These are phyloP conservation scores for Micoletzkya japonica DNA, from an alignment of 2,888 invertebrate species.

Conservation along the genomic window DNA sequence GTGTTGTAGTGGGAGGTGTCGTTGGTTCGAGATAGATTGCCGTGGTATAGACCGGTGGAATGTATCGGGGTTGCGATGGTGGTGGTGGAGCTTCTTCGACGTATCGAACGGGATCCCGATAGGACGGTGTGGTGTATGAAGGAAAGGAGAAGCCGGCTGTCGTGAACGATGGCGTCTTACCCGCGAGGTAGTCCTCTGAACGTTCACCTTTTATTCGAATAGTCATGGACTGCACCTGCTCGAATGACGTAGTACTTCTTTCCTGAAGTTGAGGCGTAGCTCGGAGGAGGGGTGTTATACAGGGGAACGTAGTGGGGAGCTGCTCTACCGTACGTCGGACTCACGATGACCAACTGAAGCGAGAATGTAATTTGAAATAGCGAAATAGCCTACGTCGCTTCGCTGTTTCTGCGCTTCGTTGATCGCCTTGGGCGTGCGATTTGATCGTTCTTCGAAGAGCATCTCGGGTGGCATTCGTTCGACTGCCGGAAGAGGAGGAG, in stretches of 20 bases:
- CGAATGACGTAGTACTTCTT: neutral
- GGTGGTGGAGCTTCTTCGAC: no score
- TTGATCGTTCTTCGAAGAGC: neutral
- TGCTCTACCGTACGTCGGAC: neutral
- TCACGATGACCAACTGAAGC: slow-evolving; percentile 12
- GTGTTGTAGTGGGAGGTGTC: slow-evolving; percentile 2
- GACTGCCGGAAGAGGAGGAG: neutral
- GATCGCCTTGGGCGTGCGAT: slow-evolving; percentile 11
- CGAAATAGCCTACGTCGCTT: slow-evolving; percentile 10
- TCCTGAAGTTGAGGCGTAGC: neutral
- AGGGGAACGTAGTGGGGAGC: slow-evolving; percentile 16
- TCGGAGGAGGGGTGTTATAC: slow-evolving; percentile 3
- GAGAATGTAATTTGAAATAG: neutral
- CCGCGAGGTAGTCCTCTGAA: neutral
- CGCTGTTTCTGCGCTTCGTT: neutral
- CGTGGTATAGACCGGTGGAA: neutral
- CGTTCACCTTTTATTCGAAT: neutral
- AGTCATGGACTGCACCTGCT: neutral
- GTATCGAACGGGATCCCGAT: no score
- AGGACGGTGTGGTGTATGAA: slow-evolving; percentile 5
- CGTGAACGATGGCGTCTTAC: slow-evolving; percentile 10
- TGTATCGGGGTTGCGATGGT: neutral
- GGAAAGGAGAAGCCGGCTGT: slow-evolving; percentile 5
- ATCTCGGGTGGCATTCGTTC: neutral
- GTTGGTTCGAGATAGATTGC: neutral